phyloP scores from a whole-genome alignment of 2,113 vertebrate genomes.

The Microtus ochrogaster region DNA sequence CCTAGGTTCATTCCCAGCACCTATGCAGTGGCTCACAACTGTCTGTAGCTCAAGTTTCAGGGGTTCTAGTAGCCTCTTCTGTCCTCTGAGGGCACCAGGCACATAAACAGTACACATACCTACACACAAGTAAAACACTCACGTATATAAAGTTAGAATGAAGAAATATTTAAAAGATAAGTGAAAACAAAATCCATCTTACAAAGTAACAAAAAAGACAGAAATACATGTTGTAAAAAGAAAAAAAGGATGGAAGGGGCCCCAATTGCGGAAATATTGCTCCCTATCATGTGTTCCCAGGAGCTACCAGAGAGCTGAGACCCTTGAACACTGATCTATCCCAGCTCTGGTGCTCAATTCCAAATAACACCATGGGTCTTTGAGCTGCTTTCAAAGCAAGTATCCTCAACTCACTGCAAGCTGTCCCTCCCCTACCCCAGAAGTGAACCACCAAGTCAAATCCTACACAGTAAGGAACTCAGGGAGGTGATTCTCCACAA shows the following conservation, averaged over 20 bases:
- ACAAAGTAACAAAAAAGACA: neutral
- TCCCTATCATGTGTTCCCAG: neutral
- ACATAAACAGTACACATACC: too few relatives aligned
- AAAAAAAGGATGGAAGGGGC: neutral
- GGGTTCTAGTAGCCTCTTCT: neutral
- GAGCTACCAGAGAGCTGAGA: conserved; percentile 7
- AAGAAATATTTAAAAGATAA: neutral
- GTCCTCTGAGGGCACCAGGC: neutral
- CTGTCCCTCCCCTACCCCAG: neutral
- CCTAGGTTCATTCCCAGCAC: neutral
- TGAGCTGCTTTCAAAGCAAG: conserved; percentile 55
- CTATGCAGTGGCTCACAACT: neutral
- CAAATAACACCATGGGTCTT: conserved; percentile 6
- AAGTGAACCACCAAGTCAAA: conserved; percentile 30
- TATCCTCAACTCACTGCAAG: conserved; percentile 26
- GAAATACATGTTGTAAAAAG: neutral
- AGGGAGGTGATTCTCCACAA: conserved; percentile 14
- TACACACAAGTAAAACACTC: neutral
- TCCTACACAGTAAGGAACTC: neutral
- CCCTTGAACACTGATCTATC: neutral
- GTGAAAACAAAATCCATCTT: neutral
- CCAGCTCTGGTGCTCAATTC: conserved; percentile 18
- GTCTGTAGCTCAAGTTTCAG: neutral
- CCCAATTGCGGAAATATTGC: neutral
- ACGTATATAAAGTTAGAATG: neutral